A percentile compares a stretch with the other conserved stretches of the same genome.
Evolutionary conservation across 1,140 invertebrate genomes (phyloP).

Genomic region (Lepidotrigona ventralis): DNA sequence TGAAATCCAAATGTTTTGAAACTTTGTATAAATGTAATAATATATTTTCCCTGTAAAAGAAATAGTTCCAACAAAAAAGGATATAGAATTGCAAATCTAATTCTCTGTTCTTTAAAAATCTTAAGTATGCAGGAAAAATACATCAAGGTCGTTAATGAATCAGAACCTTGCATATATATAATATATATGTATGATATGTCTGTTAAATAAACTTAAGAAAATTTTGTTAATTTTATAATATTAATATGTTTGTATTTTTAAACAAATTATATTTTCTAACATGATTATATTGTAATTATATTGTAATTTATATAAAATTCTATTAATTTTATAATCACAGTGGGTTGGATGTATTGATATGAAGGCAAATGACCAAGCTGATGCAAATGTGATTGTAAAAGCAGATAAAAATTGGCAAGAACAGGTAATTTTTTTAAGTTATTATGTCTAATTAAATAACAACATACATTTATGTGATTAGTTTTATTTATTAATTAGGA

Average conservation of each 20-base stretch:
- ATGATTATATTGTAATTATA: neutral
- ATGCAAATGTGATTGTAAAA: slow-evolving; percentile 93
- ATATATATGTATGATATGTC: neutral
- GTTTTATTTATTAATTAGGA: slow-evolving; percentile 78
- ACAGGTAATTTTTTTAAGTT: slow-evolving; percentile 82
- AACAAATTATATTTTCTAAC: neutral
- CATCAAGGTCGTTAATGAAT: slow-evolving; percentile 25
- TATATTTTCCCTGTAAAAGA: no score
- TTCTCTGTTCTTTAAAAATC: neutral
- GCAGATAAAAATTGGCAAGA: slow-evolving; percentile 87
- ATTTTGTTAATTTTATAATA: neutral
- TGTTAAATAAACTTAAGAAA: neutral
- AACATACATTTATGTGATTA: slow-evolving; percentile 12
- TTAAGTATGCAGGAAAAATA: slow-evolving; percentile 1
- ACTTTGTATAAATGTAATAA: neutral
- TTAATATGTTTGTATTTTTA: neutral
- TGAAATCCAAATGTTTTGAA: neutral
- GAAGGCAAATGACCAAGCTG: slow-evolving; percentile 92
- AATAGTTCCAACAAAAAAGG: neutral
- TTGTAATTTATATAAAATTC: slow-evolving; percentile 17
- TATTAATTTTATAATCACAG: slow-evolving; percentile 77
- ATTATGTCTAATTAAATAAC: slow-evolving; percentile 15
- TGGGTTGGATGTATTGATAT: slow-evolving; percentile 98
- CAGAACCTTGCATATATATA: neutral
- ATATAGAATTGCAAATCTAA: neutral